These are phyloP conservation scores for Anadara kagoshimensis DNA, from an alignment of 1,140 invertebrate genomes.

Conservation along the genomic window DNA sequence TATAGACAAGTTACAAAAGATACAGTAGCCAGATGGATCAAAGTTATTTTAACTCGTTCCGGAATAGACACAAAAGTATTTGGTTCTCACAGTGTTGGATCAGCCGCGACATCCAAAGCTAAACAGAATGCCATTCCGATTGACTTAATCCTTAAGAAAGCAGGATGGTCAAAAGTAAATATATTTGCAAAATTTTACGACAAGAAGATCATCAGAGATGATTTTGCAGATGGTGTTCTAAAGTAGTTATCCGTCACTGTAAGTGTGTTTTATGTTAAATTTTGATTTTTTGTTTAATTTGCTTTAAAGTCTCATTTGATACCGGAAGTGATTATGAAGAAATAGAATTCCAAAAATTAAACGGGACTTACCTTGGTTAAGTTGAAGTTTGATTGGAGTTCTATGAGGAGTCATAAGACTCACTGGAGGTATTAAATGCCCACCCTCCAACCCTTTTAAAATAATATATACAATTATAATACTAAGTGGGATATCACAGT, in stretches of 20 bases:
- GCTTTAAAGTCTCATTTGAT: neutral
- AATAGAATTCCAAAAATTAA: too few relatives aligned
- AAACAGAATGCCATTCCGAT: too few relatives aligned
- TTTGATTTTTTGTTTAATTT: neutral
- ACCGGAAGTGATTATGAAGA: neutral
- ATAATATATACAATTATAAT: neutral
- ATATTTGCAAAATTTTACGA: neutral
- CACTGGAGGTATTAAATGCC: neutral
- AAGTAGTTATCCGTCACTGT: neutral
- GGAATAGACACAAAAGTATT: neutral
- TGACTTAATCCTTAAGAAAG: neutral
- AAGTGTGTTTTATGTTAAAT: neutral
- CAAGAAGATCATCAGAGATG: neutral
- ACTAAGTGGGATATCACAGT: neutral
- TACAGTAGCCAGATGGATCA: conserved; percentile 12
- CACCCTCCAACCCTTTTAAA: neutral
- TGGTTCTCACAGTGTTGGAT: neutral
- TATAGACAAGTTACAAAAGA: conserved; percentile 17
- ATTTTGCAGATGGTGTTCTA: neutral
- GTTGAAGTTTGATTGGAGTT: conserved; percentile 4
- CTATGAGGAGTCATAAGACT: neutral
- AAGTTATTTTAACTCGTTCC: neutral
- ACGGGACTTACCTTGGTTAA: conserved; percentile 1
- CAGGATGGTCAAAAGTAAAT: neutral
- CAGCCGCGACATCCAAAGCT: neutral